A percentile compares a stretch with the other conserved stretches of the same genome.
Evolutionary conservation across 2,888 invertebrate species (phyloP).

Genomic region (Hirtodrosophila confusa): DNA sequence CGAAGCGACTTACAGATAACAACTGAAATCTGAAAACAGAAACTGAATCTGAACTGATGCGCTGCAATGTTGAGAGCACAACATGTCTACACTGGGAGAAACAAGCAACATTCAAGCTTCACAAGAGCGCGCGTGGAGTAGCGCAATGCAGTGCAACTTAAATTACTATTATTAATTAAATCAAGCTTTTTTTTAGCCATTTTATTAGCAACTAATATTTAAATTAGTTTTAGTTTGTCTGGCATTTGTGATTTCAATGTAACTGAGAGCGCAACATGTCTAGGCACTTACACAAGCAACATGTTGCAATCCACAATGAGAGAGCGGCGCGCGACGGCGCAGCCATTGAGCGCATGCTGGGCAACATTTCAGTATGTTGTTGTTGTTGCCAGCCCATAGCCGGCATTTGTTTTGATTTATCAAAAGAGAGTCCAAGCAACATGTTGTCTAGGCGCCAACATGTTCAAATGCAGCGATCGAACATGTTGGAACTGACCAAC

Average conservation of each 20-base stretch:
- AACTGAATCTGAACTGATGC: conserved; percentile 68
- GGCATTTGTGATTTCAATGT: conserved; percentile 5
- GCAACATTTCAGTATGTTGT: conserved; percentile 20
- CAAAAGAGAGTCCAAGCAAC: conserved; percentile 18
- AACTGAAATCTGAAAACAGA: conserved; percentile 62
- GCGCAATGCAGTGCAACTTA: too few relatives aligned
- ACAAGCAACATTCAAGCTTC: background rate
- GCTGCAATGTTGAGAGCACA: conserved; percentile 70
- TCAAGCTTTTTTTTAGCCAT: too few relatives aligned
- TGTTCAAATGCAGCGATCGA: conserved; percentile 11
- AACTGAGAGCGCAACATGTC: conserved; percentile 48
- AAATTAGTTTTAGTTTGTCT: background rate
- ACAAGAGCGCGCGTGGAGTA: background rate
- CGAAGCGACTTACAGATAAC: conserved; percentile 76
- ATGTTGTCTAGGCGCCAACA: conserved; percentile 23
- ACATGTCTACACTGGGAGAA: conserved; percentile 45
- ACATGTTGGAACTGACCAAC: conserved; percentile 25
- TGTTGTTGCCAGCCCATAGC: conserved; percentile 25
- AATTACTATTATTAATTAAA: too few relatives aligned
- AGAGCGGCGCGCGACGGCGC: conserved; percentile 10
- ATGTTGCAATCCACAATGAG: conserved; percentile 49
- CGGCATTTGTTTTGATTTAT: conserved; percentile 33
- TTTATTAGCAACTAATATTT: background rate
- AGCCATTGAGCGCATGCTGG: too few relatives aligned
- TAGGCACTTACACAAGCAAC: conserved; percentile 60